A percentile compares a stretch with the other conserved stretches of the same genome.
Evolutionary conservation across 2,113 vertebrate species (phyloP).

Genomic region (Pipra filicauda): DNA sequence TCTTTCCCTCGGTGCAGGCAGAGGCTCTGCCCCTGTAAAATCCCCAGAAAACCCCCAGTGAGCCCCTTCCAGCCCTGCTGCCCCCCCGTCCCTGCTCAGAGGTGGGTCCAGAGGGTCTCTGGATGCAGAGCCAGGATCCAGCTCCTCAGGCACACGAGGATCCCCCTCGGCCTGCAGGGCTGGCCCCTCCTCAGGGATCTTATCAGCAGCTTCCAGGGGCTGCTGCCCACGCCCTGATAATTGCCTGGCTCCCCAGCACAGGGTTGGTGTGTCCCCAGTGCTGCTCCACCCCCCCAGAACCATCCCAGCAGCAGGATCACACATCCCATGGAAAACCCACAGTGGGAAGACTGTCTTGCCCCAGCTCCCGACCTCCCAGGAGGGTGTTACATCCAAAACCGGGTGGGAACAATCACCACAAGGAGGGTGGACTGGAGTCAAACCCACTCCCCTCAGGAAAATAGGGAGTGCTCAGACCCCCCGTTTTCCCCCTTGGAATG

Average conservation of each 20-base stretch:
- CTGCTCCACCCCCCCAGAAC: not conserved
- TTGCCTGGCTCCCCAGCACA: accelerated
- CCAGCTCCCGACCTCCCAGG: not conserved
- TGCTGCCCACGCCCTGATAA: not conserved
- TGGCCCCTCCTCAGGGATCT: not conserved
- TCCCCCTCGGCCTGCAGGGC: accelerated
- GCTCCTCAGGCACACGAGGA: not conserved
- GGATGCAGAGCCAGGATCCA: accelerated
- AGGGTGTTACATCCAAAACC: not conserved
- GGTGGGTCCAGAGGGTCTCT: not conserved
- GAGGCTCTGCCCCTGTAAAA: not conserved
- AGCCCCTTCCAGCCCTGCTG: not conserved
- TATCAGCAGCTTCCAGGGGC: conserved; percentile 13
- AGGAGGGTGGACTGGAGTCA: not conserved
- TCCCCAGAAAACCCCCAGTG: not conserved
- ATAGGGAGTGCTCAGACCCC: not conserved
- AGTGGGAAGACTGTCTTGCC: accelerated
- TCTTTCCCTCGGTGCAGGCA: accelerated
- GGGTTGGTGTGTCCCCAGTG: not conserved
- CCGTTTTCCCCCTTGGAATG: not conserved
- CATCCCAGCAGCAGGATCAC: not conserved
- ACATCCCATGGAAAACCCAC: not conserved
- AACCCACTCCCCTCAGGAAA: not conserved
- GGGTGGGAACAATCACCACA: accelerated
- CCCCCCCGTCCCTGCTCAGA: not conserved